Percentiles rank a stretch among this genome's conserved stretches.
Conservation (phyloP, 2,113 vertebrate species). For the Podarcis raffonei region DNA sequence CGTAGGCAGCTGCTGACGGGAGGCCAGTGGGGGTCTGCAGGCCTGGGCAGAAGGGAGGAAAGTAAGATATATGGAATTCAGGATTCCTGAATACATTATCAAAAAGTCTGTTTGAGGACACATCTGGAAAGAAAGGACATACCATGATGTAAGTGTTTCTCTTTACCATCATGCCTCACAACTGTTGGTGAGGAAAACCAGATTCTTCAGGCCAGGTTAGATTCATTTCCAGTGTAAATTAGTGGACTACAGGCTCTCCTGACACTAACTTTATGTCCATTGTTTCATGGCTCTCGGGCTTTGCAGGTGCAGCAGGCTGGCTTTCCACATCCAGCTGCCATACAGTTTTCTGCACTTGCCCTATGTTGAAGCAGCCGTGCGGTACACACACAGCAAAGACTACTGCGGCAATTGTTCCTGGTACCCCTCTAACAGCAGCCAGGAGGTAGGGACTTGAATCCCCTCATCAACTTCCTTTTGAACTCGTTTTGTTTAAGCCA, state of each 20-base stretch:
- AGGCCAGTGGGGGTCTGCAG: too few relatives aligned
- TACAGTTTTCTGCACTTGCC: conserved; percentile 83
- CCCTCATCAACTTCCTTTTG: too few relatives aligned
- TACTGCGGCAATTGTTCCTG: conserved; percentile 86
- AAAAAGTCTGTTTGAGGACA: background rate
- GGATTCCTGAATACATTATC: background rate
- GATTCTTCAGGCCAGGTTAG: background rate
- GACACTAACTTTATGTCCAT: background rate
- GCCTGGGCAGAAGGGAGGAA: background rate
- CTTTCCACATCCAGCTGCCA: conserved; percentile 87
- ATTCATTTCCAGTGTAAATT: background rate
- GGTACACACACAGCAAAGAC: conserved; percentile 76
- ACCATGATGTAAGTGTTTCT: background rate
- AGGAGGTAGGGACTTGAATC: conserved; percentile 48
- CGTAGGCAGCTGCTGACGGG: too few relatives aligned
- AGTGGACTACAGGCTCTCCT: background rate
- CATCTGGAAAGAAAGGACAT: background rate
- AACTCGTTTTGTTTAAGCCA: background rate
- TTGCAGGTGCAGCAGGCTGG: conserved; percentile 83
- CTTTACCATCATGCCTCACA: background rate
- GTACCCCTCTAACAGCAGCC: conserved; percentile 61
- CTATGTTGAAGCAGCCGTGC: conserved; percentile 85
- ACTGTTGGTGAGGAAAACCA: background rate
- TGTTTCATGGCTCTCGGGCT: background rate
- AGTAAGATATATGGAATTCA: background rate